Conservation (phyloP, 2,888 invertebrate genomes). For the Rotaria socialis region DNA sequence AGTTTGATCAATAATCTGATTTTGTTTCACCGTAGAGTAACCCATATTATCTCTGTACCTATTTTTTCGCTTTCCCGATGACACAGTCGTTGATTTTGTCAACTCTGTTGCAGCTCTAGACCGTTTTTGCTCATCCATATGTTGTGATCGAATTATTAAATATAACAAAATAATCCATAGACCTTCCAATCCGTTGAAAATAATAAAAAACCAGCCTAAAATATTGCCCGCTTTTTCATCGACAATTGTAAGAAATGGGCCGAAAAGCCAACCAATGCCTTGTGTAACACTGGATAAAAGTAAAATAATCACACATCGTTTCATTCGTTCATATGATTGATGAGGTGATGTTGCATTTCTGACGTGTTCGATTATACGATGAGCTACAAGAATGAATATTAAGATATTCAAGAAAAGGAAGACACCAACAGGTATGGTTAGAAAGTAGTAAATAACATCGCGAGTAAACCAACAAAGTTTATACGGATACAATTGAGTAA, state of each 20-base stretch:
- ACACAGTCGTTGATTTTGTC: not conserved
- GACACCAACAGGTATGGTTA: not conserved
- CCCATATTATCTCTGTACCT: too few relatives aligned
- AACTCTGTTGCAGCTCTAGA: not conserved
- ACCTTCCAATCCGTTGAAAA: not conserved
- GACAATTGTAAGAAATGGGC: not conserved
- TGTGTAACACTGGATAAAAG: not conserved
- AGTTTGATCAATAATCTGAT: not conserved
- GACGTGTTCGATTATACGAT: not conserved
- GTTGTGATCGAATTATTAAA: not conserved
- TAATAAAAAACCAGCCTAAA: not conserved
- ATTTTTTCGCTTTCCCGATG: not conserved
- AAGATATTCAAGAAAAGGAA: not conserved
- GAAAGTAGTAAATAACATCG: not conserved
- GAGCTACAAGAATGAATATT: not conserved
- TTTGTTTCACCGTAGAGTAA: not conserved
- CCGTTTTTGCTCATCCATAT: not conserved
- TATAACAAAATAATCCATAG: not conserved
- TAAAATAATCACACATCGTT: not conserved
- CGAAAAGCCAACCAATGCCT: not conserved
- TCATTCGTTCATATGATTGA: not conserved
- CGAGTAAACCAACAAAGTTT: conserved; percentile 1
- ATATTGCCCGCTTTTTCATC: not conserved
- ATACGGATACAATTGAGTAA: not conserved
- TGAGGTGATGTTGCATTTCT: not conserved